These are phyloP conservation scores for Forbesichthys papilliferus DNA, from an alignment of 2,113 vertebrate species.

Conservation along the genomic window DNA sequence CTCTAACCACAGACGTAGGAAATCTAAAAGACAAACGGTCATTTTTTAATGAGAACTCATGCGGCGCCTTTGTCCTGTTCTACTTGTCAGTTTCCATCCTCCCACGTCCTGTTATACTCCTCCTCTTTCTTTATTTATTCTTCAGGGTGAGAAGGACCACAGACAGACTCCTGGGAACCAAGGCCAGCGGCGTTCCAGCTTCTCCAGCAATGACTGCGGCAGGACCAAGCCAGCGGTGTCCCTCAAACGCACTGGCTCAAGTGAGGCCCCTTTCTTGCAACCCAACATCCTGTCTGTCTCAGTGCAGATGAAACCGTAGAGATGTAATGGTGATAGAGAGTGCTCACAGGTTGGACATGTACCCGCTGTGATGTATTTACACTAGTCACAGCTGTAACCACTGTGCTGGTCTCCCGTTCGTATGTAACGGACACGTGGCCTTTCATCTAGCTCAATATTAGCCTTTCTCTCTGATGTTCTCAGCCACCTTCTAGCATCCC, in stretches of 20 bases:
- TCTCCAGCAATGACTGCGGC: constrained; percentile 86
- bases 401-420: neutral
- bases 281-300: constrained; percentile 9
- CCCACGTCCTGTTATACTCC: constrained; percentile 23
- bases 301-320: neutral
- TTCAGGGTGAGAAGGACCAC: constrained; percentile 71
- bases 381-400: neutral
- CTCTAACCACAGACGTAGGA: constrained; percentile 27
- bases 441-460: constrained; percentile 29
- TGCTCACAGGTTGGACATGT: constrained; percentile 12
- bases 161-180: constrained; percentile 73
- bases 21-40: constrained; percentile 11
- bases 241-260: constrained; percentile 88
- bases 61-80: neutral
- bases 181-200: constrained; percentile 85
- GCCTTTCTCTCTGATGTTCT: constrained; percentile 19
- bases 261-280: constrained; percentile 68
- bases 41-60: neutral
- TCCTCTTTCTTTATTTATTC: neutral
- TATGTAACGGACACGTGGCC: constrained; percentile 19
- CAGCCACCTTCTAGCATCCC: constrained; percentile 34
- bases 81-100: constrained; percentile 20
- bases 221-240: constrained; percentile 81
- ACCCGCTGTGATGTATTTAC: neutral
- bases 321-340: neutral